Percentiles rank a stretch among this genome's conserved stretches.
Evolutionary conservation across 2,113 vertebrate genomes (phyloP).

Genomic region (Aphelocoma coerulescens): DNA sequence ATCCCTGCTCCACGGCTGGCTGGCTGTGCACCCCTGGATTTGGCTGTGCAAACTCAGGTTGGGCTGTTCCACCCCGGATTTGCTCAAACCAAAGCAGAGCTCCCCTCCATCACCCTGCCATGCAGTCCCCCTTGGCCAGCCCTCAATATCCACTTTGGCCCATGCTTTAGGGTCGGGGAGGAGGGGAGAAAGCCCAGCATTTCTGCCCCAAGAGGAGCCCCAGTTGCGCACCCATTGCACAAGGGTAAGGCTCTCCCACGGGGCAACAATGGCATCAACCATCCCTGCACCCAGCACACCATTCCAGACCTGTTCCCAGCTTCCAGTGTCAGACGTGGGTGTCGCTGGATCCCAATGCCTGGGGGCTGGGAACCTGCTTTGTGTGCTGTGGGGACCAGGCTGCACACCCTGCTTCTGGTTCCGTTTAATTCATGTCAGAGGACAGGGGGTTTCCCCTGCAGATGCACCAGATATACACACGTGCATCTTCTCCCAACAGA

Average conservation of each 20-base stretch:
- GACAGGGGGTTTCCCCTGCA: background rate
- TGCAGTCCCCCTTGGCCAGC: background rate
- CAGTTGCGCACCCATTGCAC: background rate
- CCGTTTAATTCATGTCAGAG: background rate
- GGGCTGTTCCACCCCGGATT: background rate
- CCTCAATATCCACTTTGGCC: background rate
- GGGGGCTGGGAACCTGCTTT: background rate
- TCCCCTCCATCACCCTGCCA: background rate
- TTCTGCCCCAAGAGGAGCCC: background rate
- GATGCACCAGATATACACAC: accelerated
- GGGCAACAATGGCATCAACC: background rate
- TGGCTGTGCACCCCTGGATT: background rate
- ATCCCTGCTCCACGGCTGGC: background rate
- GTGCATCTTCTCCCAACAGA: background rate
- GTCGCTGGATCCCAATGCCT: accelerated
- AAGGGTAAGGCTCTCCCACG: background rate
- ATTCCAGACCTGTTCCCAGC: background rate
- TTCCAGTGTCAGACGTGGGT: background rate
- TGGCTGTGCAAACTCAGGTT: background rate
- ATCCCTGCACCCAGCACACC: background rate
- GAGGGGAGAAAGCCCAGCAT: background rate
- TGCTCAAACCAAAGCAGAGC: background rate
- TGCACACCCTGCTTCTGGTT: background rate
- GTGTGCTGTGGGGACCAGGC: background rate
- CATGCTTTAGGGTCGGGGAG: background rate